Evolutionary conservation across 1,140 invertebrate species (phyloP), one percentile per base, ranked within the genome.

Genomic region (Drosophila baimaii): DNA sequence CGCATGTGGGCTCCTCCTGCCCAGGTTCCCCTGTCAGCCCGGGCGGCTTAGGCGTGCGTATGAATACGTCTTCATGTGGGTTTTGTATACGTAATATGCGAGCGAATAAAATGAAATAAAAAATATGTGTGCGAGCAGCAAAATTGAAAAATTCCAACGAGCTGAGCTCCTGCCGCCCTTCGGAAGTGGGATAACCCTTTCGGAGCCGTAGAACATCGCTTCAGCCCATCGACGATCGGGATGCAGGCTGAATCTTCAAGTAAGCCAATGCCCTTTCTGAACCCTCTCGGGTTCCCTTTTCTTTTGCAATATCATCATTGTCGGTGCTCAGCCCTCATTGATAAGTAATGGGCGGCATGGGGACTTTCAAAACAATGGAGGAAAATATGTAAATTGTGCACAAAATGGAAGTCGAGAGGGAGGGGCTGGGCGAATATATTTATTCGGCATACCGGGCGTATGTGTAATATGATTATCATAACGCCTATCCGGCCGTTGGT

Each of bases 401-500:
- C 68, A 58, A 73, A 77, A 72, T 64, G 63, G 27, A 66, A 58
- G 49, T 13, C 31, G 46, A 41, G 15, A 9, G 25, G 13, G 17
- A 13, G 29, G 15, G 25, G 21, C 27, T 5, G 25, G 37, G 33
- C 57, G 25, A 41, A 39, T 56, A 21, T 44, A 27, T 59, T 12
- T 37, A 41, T 58, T 54, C 37, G 31, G 43, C 44, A 52, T 35
- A 29, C 66, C 23, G 44, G 69, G 44, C 66, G 82, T 81, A 77
- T 86, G 75, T 54, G 75, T 86, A 85, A 86, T 86, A 81, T 86
- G 81, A 79, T 86, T 86, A 82, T 86, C 66, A 76, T 79, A 62
- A 71, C 43, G 69, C 68, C 49, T 64, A 64, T 57, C 49, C 47
- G 49, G 72, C 44, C 58, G 23, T 59, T 64, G 68, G 49, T 39